Conservation (phyloP, 2,888 invertebrate genomes). For the Liodrosophila aerea region DNA sequence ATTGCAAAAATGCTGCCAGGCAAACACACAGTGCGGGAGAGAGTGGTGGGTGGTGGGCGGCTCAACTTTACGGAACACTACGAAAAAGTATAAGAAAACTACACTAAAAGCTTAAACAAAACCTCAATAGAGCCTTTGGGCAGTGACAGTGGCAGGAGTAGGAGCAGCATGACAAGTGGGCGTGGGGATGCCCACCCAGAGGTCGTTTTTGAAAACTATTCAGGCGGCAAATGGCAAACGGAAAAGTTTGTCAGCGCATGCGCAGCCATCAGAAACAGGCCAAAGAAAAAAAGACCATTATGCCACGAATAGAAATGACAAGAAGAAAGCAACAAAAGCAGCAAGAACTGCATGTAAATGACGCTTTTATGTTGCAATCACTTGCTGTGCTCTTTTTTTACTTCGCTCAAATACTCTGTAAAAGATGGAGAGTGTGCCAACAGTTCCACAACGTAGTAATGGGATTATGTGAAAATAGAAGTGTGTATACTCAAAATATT, state of each 20-base stretch:
- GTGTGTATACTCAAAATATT: too few relatives aligned
- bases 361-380: constrained; percentile 76
- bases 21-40: constrained; percentile 48
- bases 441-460: too few relatives aligned
- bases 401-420: constrained; percentile 1
- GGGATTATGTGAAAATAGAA: too few relatives aligned
- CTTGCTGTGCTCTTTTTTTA: constrained; percentile 35
- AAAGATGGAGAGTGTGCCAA: too few relatives aligned
- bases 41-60: not conserved
- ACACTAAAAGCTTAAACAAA: constrained; percentile 76
- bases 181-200: constrained; percentile 7
- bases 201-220: constrained; percentile 60
- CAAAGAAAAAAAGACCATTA: not conserved
- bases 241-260: constrained; percentile 74
- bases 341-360: constrained; percentile 63
- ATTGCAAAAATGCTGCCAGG: constrained; percentile 75
- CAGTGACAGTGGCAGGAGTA: constrained; percentile 9
- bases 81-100: constrained; percentile 57
- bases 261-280: constrained; percentile 33
- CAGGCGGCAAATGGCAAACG: constrained; percentile 73
- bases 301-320: constrained; percentile 23
- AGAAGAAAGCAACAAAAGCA: constrained; percentile 20
- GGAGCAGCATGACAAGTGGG: not conserved
- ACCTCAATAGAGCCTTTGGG: constrained; percentile 70
- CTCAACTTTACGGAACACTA: constrained; percentile 32